phyloP scores from a whole-genome alignment of 2,888 invertebrate genomes.

The Rugalucina vietnamica region DNA sequence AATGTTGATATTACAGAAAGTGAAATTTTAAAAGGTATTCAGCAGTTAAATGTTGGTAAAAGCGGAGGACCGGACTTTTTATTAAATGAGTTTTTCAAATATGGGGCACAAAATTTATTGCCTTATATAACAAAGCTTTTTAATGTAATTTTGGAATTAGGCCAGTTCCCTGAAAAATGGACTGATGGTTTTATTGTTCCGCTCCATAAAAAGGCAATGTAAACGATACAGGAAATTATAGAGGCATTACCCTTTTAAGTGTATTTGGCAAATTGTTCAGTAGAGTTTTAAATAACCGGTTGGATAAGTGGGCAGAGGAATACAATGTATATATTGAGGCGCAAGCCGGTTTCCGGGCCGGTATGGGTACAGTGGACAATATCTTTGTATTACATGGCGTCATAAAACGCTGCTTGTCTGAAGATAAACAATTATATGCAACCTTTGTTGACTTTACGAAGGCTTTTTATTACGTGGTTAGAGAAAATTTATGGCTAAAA shows the following conservation, averaged over 20 bases:
- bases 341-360: slow-evolving; percentile 36
- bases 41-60: neutral
- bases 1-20: neutral
- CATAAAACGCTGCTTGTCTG: slow-evolving; percentile 9
- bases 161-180: neutral
- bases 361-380: slow-evolving; percentile 29
- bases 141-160: neutral
- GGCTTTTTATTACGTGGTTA: slow-evolving; percentile 39
- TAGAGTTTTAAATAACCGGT: neutral
- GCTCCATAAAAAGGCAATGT: neutral
- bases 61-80: neutral
- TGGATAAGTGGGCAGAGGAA: neutral
- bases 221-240: neutral
- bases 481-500: slow-evolving; percentile 35
- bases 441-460: slow-evolving; percentile 41
- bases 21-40: neutral
- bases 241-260: neutral
- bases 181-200: neutral
- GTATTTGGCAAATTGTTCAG: neutral
- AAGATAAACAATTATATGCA: slow-evolving; percentile 27
- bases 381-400: slow-evolving; percentile 36
- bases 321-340: slow-evolving; percentile 15
- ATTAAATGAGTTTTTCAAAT: neutral
- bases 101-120: neutral
- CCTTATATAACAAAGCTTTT: neutral